Base-by-base conservation (phyloP, 2,888 invertebrate species). In the Tenodera sinensis region DNA sequence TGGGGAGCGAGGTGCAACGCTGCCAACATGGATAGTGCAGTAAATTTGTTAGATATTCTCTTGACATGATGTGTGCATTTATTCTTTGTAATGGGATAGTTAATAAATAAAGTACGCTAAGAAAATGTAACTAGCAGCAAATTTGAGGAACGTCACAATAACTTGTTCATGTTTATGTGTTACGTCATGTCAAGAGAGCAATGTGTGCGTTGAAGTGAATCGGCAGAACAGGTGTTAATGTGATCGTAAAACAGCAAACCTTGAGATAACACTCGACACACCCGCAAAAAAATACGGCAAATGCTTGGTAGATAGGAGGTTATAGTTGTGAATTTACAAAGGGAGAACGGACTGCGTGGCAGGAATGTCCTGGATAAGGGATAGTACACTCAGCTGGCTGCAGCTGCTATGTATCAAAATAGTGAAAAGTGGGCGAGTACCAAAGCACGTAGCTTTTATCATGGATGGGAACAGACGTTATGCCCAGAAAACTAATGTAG, bases 391-490 rank as follows among this genome's bases (percentile, higher is more conserved):
- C 90, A 91, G 92, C 91, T 94, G 94, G 94, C 85, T 94, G 8
- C 94, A 95, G 91, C 92, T 92, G 85, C 93, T 97, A 88, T 97
- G 96, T 91, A 94, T 96, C 42, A 95, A 95, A 91, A 94, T 99
- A 14, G 94, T 98, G 30, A 97, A 96, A 93, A 95, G 96, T 82
- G 98, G 98, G 4, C 95, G 96, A 54, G 94, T 99, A 90, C 99
- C 99, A 0, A 95, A 95, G 90, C 99, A 99, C 93, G 95, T 99
- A 91, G 99, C 99, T 1, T 97, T 99, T 92, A 99, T 99, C 90
- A 99, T 99, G 99, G 99, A 99, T 94, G 99, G 99, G 9, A 99
- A 99, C 93, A 95, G 99, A 89, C 95, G 99, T 88, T 99, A 96
- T 93, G 99, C 99, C 0, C 96, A 95, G 91, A 97, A 97, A 92